These are phyloP conservation scores for Myopa tessellatipennis DNA, from an alignment of 2,888 invertebrate species.

Conservation along the genomic window DNA sequence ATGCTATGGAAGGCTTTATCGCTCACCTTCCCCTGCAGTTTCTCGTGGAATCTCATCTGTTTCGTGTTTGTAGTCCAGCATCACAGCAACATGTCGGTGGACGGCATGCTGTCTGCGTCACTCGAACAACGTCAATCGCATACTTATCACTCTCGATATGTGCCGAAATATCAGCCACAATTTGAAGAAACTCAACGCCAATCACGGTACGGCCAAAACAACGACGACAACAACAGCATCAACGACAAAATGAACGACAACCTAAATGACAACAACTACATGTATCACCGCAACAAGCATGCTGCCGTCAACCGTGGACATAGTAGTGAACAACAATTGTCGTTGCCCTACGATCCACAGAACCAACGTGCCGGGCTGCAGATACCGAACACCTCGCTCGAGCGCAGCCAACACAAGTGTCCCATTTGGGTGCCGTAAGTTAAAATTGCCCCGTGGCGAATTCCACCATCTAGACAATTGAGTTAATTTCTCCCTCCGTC, in stretches of 20 bases:
- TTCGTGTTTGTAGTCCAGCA: slow-evolving; percentile 2
- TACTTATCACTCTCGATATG: slow-evolving; percentile 20
- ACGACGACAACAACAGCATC: slow-evolving; percentile 31
- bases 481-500: not conserved
- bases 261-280: slow-evolving; percentile 29
- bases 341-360: not conserved
- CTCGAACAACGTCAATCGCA: slow-evolving; percentile 33
- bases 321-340: not conserved
- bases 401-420: slow-evolving; percentile 54
- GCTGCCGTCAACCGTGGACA: not conserved
- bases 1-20: not conserved
- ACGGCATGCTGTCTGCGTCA: not conserved
- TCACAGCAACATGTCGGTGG: not conserved
- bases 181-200: not conserved
- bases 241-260: slow-evolving; percentile 31
- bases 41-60: not conserved
- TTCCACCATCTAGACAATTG: not conserved
- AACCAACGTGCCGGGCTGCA: slow-evolving; percentile 42
- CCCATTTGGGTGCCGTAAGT: slow-evolving; percentile 64
- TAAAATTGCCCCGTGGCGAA: not conserved
- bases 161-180: slow-evolving; percentile 28
- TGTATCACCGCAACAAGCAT: not conserved
- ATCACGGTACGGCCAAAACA: not conserved
- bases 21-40: not conserved
- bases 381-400: slow-evolving; percentile 47